Base-by-base conservation (phyloP, 2,113 vertebrate genomes). In the Nymphicus hollandicus region DNA sequence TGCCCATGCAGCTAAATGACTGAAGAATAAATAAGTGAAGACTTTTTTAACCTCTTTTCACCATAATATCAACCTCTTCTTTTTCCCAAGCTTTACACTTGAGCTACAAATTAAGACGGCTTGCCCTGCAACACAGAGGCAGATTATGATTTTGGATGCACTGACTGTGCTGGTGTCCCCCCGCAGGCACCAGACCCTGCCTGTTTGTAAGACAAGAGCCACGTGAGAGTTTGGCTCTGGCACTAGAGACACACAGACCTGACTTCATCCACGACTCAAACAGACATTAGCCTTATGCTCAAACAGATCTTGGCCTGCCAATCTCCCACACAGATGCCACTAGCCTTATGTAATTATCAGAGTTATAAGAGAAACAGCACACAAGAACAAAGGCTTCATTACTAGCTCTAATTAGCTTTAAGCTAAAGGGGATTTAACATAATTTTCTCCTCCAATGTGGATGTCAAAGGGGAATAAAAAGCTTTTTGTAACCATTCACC, bases 161-260 rank as follows among this genome's bases (percentile, higher is more conserved):
- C 31, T 19, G 60, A 58, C 35, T 5, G 0, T 8, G 50, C 64
- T 25, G 55, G 64, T 24, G 22, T 46, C 43, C 53, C 47, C 49
- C 29, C 3, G 0, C 0, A 0, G 68, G 35, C 39, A 71, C 16
- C 0, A 0, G 46, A 47, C 17, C 58, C 23, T 41, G 49, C 20
- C n/a, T 44, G 31, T 37, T 33, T 10, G 19, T 23, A 77, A 92
- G 47, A 60, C 16, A 39, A 44, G 13, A 74, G 25, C 65, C 33
- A 39, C 0, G 1, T 66, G 35, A 43, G 37, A 71, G 44, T 39
- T 55, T 78, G 77, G 35, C 69, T 63, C 28, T 24, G 61, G 56
- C 50, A 35, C 55, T 35, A 56, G 35, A 60, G 46, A 53, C 13
- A 1, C 65, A 39, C 33, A 74, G 66, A 58, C 50, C 52, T 4